Evolutionary conservation across 2,888 invertebrate species (phyloP).

Genomic region (Lepidocyrtinus sp.): DNA sequence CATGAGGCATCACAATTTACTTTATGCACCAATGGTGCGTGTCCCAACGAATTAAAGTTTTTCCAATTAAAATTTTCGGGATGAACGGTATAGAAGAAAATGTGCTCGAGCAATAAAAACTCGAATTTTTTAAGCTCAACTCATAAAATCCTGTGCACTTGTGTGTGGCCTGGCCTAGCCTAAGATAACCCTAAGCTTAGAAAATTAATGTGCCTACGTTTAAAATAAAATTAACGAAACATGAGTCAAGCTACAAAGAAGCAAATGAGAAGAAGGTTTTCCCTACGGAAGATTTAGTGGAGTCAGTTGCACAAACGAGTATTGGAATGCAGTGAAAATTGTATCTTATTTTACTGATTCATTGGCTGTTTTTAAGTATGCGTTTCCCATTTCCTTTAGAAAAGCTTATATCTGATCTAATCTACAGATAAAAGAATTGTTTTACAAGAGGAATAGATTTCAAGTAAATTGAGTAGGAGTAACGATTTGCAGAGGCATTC

Average conservation of each 20-base stretch:
- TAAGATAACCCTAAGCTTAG: not conserved
- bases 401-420: not conserved
- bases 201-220: conserved; percentile 9
- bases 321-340: too few species aligned
- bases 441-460: too few species aligned
- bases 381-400: too few species aligned
- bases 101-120: too few species aligned
- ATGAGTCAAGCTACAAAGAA: conserved; percentile 1
- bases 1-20: conserved; percentile 38
- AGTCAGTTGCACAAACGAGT: not conserved
- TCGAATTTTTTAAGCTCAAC: not conserved
- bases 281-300: not conserved
- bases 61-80: conserved; percentile 3
- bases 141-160: not conserved
- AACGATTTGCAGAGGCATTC: too few species aligned
- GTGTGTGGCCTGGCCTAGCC: not conserved
- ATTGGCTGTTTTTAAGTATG: not conserved
- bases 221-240: conserved; percentile 3
- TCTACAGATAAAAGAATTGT: not conserved
- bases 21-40: conserved; percentile 49
- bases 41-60: conserved; percentile 6
- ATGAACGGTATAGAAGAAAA: not conserved
- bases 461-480: not conserved
- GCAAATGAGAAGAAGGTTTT: not conserved
- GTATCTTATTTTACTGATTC: not conserved